phyloP scores from a whole-genome alignment of 2,888 invertebrate species.

The Acleris emargana region DNA sequence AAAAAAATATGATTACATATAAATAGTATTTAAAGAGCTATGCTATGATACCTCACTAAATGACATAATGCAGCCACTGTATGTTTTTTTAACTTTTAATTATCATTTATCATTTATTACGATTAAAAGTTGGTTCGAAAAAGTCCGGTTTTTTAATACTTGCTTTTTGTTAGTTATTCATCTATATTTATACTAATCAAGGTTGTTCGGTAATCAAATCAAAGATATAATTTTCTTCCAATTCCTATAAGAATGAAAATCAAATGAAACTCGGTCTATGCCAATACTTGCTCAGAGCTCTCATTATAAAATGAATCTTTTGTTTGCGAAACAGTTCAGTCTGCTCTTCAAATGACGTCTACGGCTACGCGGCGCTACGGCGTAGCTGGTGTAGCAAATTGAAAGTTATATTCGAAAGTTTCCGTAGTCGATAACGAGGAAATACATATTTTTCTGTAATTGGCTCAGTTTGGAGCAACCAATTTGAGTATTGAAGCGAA shows the following conservation, averaged over 20 bases:
- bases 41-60: too few species aligned
- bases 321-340: slow-evolving; percentile 47
- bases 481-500: background rate
- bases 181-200: too few species aligned
- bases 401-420: slow-evolving; percentile 6
- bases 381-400: slow-evolving; percentile 8
- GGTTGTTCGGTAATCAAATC: too few species aligned
- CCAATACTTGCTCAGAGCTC: slow-evolving; percentile 42
- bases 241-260: background rate
- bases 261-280: slow-evolving; percentile 40
- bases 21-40: too few species aligned
- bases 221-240: background rate
- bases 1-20: too few species aligned
- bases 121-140: too few species aligned
- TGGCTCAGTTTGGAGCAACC: background rate
- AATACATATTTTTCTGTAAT: background rate
- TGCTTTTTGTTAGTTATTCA: too few species aligned
- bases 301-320: slow-evolving; percentile 51
- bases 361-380: slow-evolving; percentile 18
- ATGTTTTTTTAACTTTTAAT: too few species aligned
- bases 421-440: background rate
- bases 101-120: too few species aligned
- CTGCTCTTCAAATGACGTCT: slow-evolving; percentile 39
- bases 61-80: too few species aligned
- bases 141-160: too few species aligned